These are phyloP conservation scores for Nudaria mundana DNA, from an alignment of 2,888 invertebrate species.

Conservation along the genomic window DNA sequence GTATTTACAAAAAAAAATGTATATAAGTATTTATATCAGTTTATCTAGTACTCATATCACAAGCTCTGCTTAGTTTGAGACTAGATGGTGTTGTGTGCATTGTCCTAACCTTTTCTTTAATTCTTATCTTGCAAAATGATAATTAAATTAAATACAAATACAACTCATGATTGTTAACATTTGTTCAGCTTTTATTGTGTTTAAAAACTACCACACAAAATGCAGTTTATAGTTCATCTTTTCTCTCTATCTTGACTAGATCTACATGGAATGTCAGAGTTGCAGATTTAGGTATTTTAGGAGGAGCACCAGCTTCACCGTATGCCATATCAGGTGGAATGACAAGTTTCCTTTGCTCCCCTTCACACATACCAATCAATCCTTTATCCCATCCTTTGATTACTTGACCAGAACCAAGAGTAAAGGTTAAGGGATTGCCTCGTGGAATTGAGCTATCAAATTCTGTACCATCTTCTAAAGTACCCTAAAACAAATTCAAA, in stretches of 20 bases:
- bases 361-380: constrained; percentile 92
- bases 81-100: no score
- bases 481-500: constrained; percentile 82
- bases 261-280: constrained; percentile 92
- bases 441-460: constrained; percentile 91
- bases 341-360: constrained; percentile 91
- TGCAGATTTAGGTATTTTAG: constrained; percentile 90
- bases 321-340: constrained; percentile 94
- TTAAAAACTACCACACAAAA: no score
- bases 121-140: no score
- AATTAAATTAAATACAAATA: no score
- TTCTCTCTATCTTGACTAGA: constrained; percentile 87
- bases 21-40: no score
- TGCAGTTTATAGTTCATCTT: constrained; percentile 80
- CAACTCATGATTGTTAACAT: no score
- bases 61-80: no score
- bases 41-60: no score
- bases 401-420: constrained; percentile 91
- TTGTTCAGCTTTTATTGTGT: no score
- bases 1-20: no score
- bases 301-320: constrained; percentile 89
- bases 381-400: constrained; percentile 97
- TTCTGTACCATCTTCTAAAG: constrained; percentile 90
- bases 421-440: constrained; percentile 89
- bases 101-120: no score